Evolutionary conservation across 2,888 invertebrate genomes (phyloP).

Genomic region (Xestobium rufovillosum): DNA sequence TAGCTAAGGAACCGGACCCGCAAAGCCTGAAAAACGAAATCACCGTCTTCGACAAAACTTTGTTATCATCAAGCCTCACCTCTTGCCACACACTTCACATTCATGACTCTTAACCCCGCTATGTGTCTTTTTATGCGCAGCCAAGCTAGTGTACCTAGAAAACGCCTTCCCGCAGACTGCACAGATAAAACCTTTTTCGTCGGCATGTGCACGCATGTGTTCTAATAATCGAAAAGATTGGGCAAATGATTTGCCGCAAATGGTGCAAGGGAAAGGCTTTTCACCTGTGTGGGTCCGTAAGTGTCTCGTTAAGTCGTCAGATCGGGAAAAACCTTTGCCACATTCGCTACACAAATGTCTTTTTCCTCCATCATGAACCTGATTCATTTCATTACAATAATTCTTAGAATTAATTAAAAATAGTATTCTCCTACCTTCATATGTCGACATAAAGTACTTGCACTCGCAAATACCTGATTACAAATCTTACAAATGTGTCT

Average conservation of each 20-base stretch:
- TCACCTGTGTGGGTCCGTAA: conserved; percentile 41
- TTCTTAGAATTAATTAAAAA: conserved; percentile 6
- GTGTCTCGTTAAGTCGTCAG: conserved; percentile 40
- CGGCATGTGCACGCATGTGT: conserved; percentile 40
- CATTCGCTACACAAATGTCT: conserved; percentile 40
- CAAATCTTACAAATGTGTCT: conserved; percentile 38
- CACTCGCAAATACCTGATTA: conserved; percentile 41
- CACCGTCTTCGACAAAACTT: too few relatives aligned
- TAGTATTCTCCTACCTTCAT: conserved; percentile 31
- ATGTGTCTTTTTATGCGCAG: conserved; percentile 40
- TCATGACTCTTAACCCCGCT: conserved; percentile 38
- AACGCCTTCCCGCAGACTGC: conserved; percentile 41
- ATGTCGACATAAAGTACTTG: conserved; percentile 42
- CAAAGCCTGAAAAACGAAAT: conserved; percentile 33
- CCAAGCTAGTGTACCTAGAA: conserved; percentile 38
- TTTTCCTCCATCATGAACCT: conserved; percentile 38
- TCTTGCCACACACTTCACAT: conserved; percentile 41
- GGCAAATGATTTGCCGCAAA: conserved; percentile 40
- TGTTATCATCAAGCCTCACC: conserved; percentile 25
- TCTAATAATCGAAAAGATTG: conserved; percentile 39
- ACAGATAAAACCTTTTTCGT: conserved; percentile 40
- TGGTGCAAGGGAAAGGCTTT: conserved; percentile 40
- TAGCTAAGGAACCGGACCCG: conserved; percentile 39
- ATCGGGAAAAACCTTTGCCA: conserved; percentile 40
- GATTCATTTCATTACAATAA: conserved; percentile 10